Conservation (phyloP, 1,140 invertebrate genomes). For the Tetragonula clypearis region DNA sequence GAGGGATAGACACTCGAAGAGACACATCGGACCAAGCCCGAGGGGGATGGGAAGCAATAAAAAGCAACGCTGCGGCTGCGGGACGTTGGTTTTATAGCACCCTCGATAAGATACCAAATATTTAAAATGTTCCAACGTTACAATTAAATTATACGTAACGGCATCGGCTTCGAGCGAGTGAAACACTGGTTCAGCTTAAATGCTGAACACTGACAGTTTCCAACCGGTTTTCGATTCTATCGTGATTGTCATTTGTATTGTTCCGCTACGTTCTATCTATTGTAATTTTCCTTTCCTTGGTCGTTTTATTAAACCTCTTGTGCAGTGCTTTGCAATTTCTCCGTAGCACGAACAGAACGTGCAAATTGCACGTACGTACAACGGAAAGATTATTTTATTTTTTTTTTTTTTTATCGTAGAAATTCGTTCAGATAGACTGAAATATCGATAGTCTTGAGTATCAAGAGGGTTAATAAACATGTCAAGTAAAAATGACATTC, state of each 20-base stretch:
- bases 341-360: too few species aligned
- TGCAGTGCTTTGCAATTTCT: too few species aligned
- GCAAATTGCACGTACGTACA: too few species aligned
- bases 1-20: neutral
- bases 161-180: neutral
- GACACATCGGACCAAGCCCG: neutral
- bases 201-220: neutral
- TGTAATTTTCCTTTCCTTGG: neutral
- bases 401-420: too few species aligned
- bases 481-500: neutral
- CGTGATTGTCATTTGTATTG: neutral
- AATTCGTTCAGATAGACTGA: too few species aligned
- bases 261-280: neutral
- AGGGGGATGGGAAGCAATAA: neutral
- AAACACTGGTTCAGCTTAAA: neutral
- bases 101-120: slow-evolving; percentile 7
- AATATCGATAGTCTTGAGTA: too few species aligned
- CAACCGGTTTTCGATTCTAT: neutral
- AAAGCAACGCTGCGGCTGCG: too few species aligned
- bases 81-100: neutral
- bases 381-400: too few species aligned
- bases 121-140: neutral
- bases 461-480: too few species aligned
- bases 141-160: neutral
- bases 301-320: neutral